Conservation (phyloP, 2,113 vertebrate species). For the Oxyruncus cristatus region DNA sequence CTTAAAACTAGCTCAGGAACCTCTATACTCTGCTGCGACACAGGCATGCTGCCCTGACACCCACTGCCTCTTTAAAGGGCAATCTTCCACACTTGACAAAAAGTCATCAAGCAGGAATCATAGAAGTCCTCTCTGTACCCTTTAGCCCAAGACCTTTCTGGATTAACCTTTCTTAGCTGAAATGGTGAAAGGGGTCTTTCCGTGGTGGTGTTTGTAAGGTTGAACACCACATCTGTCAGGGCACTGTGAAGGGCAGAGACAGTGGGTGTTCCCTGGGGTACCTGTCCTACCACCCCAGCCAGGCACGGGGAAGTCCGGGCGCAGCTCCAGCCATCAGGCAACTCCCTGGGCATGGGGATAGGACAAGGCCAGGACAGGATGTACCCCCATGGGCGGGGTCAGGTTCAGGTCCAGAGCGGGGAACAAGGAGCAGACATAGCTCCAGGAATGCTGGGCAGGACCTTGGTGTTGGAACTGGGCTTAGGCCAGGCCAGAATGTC, state of each 20-base stretch:
- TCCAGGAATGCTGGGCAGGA: background rate
- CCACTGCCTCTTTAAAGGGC: background rate
- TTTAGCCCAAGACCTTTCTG: background rate
- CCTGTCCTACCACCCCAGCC: background rate
- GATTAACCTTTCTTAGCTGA: background rate
- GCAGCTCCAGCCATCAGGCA: background rate
- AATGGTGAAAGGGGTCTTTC: background rate
- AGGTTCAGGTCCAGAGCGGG: background rate
- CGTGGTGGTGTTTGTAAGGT: background rate
- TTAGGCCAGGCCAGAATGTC: background rate
- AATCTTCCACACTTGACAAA: background rate
- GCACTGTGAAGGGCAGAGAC: background rate
- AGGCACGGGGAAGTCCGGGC: background rate
- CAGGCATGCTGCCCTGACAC: background rate
- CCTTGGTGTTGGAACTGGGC: background rate
- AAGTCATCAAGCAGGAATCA: background rate
- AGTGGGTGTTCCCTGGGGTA: rapidly evolving
- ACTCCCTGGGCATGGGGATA: background rate
- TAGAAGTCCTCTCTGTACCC: background rate
- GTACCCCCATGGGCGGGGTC: background rate
- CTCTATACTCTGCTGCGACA: background rate
- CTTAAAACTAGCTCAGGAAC: background rate
- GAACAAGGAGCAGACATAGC: background rate
- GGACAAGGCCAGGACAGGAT: background rate
- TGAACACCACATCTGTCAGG: background rate